Base-by-base conservation (phyloP, 2,113 vertebrate genomes). In the Crotalus helleri region DNA sequence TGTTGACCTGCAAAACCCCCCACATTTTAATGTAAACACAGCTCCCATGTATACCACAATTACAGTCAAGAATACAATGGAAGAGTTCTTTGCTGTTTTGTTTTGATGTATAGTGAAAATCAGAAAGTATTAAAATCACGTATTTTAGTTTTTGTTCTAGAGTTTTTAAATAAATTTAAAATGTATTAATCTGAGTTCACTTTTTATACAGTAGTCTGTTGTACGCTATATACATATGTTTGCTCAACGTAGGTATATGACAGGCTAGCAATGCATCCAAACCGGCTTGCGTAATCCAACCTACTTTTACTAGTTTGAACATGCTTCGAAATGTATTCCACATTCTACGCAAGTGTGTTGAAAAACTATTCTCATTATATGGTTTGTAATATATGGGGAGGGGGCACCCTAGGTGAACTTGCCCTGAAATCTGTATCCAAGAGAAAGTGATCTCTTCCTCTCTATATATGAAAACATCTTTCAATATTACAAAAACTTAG, bases 1-100 rank as follows among this genome's bases (percentile, higher is more conserved):
- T 98, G 97, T 94, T 98, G 98, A 97, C 97, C 98, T 98, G 94
- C 96, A 90, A 94, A 74, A 92, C 93, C 81, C 95, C 88, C 24
- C 90, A 89, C 69, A 94, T 58, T 97, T 97, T 95, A 96, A 96
- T 92, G 93, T 24, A 95, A 94, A 94, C 94, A 92, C 17, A 46
- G 95, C 92, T 94, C 92, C 90, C 91, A 91, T n/a, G 10, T 58
- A 94, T 93, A 92, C 49, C 85, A 24, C 91, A 94, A 93, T 0
- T 49, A 93, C 92, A 39, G 94, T 91, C 53, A 96, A 93, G 58
- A 0, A 0, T 1, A 95, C 92, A 93, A 91, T 92, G 49, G 46
- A 69, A 46, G 92, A 85, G 64, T 89, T 95, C 91, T 95, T 49
- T 69, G 64, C 61, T 94, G 93, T 55, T 88, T 46, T 91, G 55